A percentile compares a stretch with the other conserved stretches of the same genome.
Evolutionary conservation across 2,888 invertebrate species (phyloP).

Genomic region (Leptopilina drosophilae): DNA sequence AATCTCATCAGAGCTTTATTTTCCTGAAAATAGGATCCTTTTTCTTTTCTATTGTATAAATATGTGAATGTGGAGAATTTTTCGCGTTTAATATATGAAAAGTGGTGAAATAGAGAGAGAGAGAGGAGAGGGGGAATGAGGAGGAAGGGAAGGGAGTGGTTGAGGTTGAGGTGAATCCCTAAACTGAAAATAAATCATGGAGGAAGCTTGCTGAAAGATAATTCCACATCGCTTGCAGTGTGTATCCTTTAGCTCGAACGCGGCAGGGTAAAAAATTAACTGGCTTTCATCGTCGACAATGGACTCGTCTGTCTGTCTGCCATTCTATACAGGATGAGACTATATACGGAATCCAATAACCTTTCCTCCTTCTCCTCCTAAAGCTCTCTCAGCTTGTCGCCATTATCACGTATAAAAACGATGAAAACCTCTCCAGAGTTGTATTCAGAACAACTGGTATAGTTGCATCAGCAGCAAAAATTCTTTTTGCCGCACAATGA

Average conservation of each 20-base stretch:
- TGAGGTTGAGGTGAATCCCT: background rate
- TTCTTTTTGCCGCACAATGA: slow-evolving; percentile 7
- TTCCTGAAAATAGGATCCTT: background rate
- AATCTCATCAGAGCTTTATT: slow-evolving; percentile 15
- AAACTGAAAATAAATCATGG: slow-evolving; percentile 32
- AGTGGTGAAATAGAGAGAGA: too few relatives aligned
- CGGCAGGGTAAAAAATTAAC: slow-evolving; percentile 28
- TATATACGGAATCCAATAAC: slow-evolving; percentile 57
- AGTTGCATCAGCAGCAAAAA: background rate
- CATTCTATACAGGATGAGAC: slow-evolving; percentile 53
- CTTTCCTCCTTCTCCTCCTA: slow-evolving; percentile 32
- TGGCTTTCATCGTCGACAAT: slow-evolving; percentile 50
- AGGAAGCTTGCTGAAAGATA: slow-evolving; percentile 5
- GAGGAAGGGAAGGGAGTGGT: background rate
- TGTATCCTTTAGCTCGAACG: slow-evolving; percentile 30
- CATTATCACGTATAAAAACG: slow-evolving; percentile 37
- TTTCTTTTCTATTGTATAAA: slow-evolving; percentile 8
- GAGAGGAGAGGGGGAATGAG: too few relatives aligned
- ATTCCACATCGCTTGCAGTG: slow-evolving; percentile 26
- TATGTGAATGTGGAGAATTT: slow-evolving; percentile 14
- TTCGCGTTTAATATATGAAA: background rate
- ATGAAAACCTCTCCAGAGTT: slow-evolving; percentile 3
- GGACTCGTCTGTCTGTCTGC: slow-evolving; percentile 55
- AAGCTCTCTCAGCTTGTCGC: slow-evolving; percentile 17
- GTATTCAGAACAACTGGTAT: slow-evolving; percentile 6